Percentiles rank a stretch among this genome's conserved stretches.
Conservation (phyloP, 2,113 vertebrate genomes). For the Strix uralensis region DNA sequence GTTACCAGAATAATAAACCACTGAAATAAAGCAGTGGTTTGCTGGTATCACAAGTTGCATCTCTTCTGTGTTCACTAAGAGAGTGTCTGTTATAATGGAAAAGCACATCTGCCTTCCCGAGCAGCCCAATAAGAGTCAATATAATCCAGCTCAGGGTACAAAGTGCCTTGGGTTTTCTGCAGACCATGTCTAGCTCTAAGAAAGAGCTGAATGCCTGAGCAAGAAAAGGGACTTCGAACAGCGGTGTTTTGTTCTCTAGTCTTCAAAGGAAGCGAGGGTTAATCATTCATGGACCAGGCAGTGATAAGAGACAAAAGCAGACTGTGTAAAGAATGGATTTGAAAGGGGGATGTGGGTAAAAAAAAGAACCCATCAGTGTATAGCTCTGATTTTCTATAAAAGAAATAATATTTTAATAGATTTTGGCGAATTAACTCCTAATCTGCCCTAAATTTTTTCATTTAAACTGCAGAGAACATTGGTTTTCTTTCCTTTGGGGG, state of each 20-base stretch:
- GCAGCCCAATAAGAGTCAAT: fast-evolving
- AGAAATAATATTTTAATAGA: background rate
- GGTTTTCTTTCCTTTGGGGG: background rate
- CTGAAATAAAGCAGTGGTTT: background rate
- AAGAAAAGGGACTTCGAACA: background rate
- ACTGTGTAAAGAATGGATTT: background rate
- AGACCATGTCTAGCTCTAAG: fast-evolving
- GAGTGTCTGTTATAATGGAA: fast-evolving
- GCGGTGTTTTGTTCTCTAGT: background rate
- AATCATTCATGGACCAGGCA: background rate
- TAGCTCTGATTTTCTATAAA: background rate
- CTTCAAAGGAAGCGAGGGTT: background rate
- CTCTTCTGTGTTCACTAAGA: fast-evolving
- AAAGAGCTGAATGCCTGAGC: background rate
- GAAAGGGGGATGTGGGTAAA: background rate
- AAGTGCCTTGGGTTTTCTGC: fast-evolving
- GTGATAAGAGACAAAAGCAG: background rate
- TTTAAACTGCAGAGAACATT: background rate
- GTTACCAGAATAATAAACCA: background rate
- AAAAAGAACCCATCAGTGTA: background rate
- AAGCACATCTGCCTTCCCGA: background rate
- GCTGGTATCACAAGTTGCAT: background rate
- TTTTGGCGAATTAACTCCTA: background rate
- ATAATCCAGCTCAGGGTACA: background rate
- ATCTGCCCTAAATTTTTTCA: background rate